Base-by-base conservation (phyloP, 92 coral and sea anemone species). In the Pocillopora meandrina region DNA sequence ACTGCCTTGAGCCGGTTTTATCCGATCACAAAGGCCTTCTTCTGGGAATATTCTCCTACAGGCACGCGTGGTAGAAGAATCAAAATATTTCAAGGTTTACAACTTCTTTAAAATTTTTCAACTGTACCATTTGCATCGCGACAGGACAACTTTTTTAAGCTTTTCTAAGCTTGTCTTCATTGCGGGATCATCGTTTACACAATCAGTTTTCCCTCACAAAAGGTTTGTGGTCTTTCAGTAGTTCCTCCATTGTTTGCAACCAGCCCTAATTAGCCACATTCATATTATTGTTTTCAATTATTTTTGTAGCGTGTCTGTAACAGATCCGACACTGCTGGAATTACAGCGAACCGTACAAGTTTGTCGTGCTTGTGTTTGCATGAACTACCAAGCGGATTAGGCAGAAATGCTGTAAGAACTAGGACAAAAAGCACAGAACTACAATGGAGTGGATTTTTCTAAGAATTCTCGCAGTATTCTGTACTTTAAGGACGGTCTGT, bases 221-320 rank as follows among this genome's bases (percentile, higher is more conserved):
- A 74, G 86, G 79, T 83, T 83, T 83, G 86, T 83, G 86, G 86
- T 74, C 72, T 62, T 23, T 62, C 62, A 12, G 15, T 63, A 61
- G 56, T 83, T 62, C 49, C 15, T 42, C 63, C 23, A 9, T 80
- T 74, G 85, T 61, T 73, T 62, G 13, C 86, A n/a, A 6, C 18
- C 19, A 17, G 79, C 18, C 79, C 56, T 49, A 82, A 56, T 83
- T 83, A 83, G 86, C 60, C 35, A 18, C 65, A 83, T 36, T 72
- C 20, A 63, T 18, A 18, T 31, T 19, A 49, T 83, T 83, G 72
- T 61, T 83, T 61, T 83, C 36, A 12, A 74, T 82, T 83, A 60
- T 74, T 75, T 74, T 21, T 35, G 61, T 74, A 73, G 73, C 35
- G 77, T 31, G 42, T 80, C 19, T 42, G 61, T 35, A 36, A 15